phyloP scores from a whole-genome alignment of 2,113 vertebrate species.

The Daubentonia madagascariensis region DNA sequence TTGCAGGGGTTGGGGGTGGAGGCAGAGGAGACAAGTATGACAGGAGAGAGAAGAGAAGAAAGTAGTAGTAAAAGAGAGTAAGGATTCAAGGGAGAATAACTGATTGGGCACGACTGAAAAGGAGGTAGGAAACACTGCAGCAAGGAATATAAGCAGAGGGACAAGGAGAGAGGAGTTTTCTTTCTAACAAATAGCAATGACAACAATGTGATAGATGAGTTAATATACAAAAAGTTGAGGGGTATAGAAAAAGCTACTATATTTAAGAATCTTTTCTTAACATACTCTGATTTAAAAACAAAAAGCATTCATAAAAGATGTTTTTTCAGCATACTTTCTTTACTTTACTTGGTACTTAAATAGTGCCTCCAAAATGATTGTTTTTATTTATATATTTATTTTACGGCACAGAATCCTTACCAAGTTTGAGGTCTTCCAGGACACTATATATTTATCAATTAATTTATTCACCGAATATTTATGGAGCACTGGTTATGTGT shows the following conservation, averaged over 20 bases:
- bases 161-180: neutral
- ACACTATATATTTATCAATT: neutral
- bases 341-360: neutral
- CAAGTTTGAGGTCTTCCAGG: neutral
- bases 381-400: neutral
- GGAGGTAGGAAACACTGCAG: neutral
- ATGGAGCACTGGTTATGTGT: neutral
- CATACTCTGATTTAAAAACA: neutral
- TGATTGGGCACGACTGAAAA: neutral
- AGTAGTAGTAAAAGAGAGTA: neutral
- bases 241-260: neutral
- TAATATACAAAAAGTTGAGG: neutral
- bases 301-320: neutral
- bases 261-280: neutral
- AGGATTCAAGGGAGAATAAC: neutral
- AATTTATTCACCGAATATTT: neutral
- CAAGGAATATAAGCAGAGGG: neutral
- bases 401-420: neutral
- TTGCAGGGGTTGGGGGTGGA: neutral
- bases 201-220: neutral
- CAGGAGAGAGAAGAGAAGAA: neutral
- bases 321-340: neutral
- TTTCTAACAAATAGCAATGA: neutral
- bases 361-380: neutral
- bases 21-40: neutral